Conservation (phyloP, 2,888 invertebrate species). For the Hipparchia semele region DNA sequence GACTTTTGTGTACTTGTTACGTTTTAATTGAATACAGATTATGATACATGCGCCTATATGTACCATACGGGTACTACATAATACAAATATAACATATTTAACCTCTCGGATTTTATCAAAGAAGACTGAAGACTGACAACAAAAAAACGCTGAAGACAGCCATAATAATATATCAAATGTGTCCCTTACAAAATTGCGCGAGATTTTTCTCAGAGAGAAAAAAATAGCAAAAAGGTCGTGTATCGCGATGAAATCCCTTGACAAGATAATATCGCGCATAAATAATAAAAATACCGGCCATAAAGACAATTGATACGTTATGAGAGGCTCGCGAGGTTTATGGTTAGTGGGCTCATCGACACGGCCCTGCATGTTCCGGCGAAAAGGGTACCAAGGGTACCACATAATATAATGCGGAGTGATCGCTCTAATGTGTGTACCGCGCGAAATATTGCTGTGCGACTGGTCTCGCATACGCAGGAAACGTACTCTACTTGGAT, state of each 20-base stretch:
- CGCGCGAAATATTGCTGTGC: constrained; percentile 64
- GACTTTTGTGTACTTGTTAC: too few species aligned
- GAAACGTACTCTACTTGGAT: constrained; percentile 33
- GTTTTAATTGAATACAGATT: too few species aligned
- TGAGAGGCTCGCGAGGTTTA: constrained; percentile 66
- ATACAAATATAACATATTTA: too few species aligned
- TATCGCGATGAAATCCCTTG: constrained; percentile 41
- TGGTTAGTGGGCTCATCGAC: constrained; percentile 65
- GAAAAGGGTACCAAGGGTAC: constrained; percentile 46
- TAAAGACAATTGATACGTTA: constrained; percentile 80
- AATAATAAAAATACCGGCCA: constrained; percentile 71
- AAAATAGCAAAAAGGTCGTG: constrained; percentile 25
- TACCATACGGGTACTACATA: too few species aligned
- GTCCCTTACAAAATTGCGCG: constrained; percentile 1
- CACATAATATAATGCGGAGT: constrained; percentile 71
- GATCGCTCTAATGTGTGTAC: constrained; percentile 76
- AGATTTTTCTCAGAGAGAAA: constrained; percentile 16
- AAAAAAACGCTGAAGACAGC: too few species aligned
- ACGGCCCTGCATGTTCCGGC: constrained; percentile 50
- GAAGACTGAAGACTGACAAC: too few species aligned
- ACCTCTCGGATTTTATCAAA: too few species aligned
- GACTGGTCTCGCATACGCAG: constrained; percentile 35
- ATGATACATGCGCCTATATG: too few species aligned
- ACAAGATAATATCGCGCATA: constrained; percentile 61
- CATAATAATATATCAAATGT: not conserved